Evolutionary conservation across 2,113 vertebrate species (phyloP).

Genomic region (Sapajus apella): DNA sequence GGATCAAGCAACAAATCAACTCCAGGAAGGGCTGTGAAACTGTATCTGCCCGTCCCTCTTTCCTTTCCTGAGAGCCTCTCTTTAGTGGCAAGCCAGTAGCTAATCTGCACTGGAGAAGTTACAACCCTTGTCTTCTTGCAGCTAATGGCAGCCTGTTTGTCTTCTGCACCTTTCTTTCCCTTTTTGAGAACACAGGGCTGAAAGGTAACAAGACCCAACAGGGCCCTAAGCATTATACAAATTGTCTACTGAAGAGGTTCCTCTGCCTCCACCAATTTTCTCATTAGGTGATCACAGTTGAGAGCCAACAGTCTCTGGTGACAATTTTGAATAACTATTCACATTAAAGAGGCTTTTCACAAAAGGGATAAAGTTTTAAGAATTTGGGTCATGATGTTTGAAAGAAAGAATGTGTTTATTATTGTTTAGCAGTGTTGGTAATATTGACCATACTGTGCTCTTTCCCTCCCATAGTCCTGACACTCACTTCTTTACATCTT

Average conservation of each 20-base stretch:
- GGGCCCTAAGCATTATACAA: neutral
- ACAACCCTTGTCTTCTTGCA: neutral
- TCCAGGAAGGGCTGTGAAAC: neutral
- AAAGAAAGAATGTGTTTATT: neutral
- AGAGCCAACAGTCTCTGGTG: neutral
- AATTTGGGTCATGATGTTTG: neutral
- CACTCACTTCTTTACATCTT: neutral
- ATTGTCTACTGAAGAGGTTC: neutral
- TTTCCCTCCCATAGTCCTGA: neutral
- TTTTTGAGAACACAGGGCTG: neutral
- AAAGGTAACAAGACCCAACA: neutral
- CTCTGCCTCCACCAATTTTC: neutral
- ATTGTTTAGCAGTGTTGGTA: neutral
- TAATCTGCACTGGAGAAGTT: neutral
- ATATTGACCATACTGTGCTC: neutral
- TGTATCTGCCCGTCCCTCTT: neutral
- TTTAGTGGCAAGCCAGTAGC: neutral
- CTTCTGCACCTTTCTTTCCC: neutral
- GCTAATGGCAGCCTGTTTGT: neutral
- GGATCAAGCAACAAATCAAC: slow-evolving; percentile 23
- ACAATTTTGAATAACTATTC: slow-evolving; percentile 14
- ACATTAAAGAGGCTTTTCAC: neutral
- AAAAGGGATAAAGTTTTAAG: slow-evolving; percentile 7
- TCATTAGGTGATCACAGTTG: neutral
- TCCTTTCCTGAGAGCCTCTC: neutral